phyloP scores from a whole-genome alignment of 2,888 invertebrate species.

The Lithophane semibrunnea region DNA sequence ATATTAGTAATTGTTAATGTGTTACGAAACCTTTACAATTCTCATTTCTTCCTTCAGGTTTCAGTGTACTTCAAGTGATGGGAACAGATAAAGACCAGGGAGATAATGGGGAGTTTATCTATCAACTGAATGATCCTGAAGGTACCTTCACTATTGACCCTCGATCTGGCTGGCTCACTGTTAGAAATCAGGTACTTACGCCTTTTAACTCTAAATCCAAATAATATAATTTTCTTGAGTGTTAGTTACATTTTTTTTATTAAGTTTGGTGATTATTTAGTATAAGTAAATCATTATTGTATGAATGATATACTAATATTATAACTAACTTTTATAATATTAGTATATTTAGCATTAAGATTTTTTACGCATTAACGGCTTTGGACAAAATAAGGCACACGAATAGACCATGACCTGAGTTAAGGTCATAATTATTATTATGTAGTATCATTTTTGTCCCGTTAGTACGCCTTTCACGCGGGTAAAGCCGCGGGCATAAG shows the following conservation, averaged over 20 bases:
- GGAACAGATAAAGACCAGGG: constrained; percentile 96
- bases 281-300: neutral
- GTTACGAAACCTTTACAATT: too few relatives aligned
- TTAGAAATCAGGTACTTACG: constrained; percentile 91
- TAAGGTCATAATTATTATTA: neutral
- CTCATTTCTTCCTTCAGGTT: constrained; percentile 75
- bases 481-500: neutral
- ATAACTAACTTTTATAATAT: too few relatives aligned
- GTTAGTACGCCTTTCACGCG: too few relatives aligned
- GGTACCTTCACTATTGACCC: constrained; percentile 95
- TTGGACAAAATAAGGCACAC: neutral
- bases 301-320: neutral
- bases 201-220: neutral
- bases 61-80: constrained; percentile 91
- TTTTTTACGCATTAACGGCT: neutral
- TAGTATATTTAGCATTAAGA: too few relatives aligned
- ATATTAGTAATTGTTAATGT: too few relatives aligned
- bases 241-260: neutral
- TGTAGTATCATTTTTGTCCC: too few relatives aligned
- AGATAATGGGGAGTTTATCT: constrained; percentile 96
- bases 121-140: constrained; percentile 93
- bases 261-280: neutral
- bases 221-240: neutral
- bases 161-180: constrained; percentile 96
- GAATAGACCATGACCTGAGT: neutral